These are phyloP conservation scores for Cheiracanthium punctorium DNA, from an alignment of 2,888 invertebrate species.

Conservation along the genomic window DNA sequence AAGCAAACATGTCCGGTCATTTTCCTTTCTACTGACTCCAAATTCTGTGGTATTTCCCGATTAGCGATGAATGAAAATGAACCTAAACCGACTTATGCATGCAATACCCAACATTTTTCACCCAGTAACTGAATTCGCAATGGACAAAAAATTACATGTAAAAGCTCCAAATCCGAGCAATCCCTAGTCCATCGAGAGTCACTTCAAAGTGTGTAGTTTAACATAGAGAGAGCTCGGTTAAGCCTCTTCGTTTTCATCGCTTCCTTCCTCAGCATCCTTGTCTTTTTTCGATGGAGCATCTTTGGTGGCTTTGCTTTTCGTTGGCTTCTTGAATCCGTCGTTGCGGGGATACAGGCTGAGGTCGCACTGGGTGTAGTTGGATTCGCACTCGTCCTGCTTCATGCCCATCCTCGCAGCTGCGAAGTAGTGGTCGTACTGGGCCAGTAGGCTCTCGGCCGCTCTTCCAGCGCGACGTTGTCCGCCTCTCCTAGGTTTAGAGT, in stretches of 20 bases:
- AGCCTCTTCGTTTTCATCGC: neutral
- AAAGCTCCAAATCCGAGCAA: too few relatives aligned
- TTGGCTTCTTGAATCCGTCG: slow-evolving; percentile 43
- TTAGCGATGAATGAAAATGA: too few relatives aligned
- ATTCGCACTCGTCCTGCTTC: slow-evolving; percentile 47
- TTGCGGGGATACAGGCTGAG: slow-evolving; percentile 54
- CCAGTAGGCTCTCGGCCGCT: slow-evolving; percentile 46
- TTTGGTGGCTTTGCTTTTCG: neutral
- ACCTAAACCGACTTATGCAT: too few relatives aligned
- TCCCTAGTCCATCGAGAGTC: neutral
- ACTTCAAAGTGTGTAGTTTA: neutral
- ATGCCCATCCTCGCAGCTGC: slow-evolving; percentile 59
- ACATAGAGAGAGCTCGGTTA: too few relatives aligned
- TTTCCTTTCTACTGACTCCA: too few relatives aligned
- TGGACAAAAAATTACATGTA: too few relatives aligned
- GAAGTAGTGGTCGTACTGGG: slow-evolving; percentile 63
- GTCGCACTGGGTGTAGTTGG: slow-evolving; percentile 29
- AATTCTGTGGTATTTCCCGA: too few relatives aligned
- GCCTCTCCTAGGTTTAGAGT: slow-evolving; percentile 44
- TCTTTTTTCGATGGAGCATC: neutral
- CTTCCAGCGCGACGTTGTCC: slow-evolving; percentile 49
- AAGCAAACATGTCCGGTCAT: too few relatives aligned
- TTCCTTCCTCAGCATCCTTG: neutral
- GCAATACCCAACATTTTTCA: too few relatives aligned
- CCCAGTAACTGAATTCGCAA: too few relatives aligned